phyloP scores from a whole-genome alignment of 2,797 vertebrate species.

The Siniperca scherzeri region DNA sequence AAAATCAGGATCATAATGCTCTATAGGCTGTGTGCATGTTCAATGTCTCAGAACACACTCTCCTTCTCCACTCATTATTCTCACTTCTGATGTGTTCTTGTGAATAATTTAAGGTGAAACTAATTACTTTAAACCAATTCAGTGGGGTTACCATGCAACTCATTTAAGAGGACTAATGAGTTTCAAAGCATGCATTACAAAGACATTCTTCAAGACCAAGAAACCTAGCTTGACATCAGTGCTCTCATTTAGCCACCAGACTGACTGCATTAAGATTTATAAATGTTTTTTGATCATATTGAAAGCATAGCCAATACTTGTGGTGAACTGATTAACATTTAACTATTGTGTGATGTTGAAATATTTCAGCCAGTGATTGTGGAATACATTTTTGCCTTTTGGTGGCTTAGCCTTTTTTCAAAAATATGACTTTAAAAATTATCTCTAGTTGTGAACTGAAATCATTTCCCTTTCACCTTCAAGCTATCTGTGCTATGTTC shows the following conservation, averaged over 20 bases:
- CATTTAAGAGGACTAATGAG: conserved; percentile 76
- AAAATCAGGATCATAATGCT: background rate
- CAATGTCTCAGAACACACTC: conserved; percentile 16
- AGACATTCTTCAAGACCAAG: conserved; percentile 74
- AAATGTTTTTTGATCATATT: conserved; percentile 24
- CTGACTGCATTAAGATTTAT: conserved; percentile 39
- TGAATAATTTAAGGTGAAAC: conserved; percentile 77
- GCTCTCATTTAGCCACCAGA: conserved; percentile 51
- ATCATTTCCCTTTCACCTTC: conserved; percentile 26
- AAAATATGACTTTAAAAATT: conserved; percentile 11
- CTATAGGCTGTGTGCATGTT: background rate
- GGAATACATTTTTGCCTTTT: background rate
- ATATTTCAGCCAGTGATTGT: conserved; percentile 13
- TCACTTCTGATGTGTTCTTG: conserved; percentile 37
- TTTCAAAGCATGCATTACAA: conserved; percentile 71
- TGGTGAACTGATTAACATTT: conserved; percentile 43
- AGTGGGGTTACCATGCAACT: conserved; percentile 61
- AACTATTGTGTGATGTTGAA: conserved; percentile 1
- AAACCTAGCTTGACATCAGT: conserved; percentile 55
- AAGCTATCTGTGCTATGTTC: conserved; percentile 4
- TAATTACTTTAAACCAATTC: conserved; percentile 81
- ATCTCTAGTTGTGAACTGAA: conserved; percentile 3
- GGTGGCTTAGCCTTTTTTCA: background rate
- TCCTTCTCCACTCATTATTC: conserved; percentile 17
- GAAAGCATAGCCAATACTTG: background rate